phyloP scores from a whole-genome alignment of 64 coral and sea anemone genomes.

The Platygyra sinensis region DNA sequence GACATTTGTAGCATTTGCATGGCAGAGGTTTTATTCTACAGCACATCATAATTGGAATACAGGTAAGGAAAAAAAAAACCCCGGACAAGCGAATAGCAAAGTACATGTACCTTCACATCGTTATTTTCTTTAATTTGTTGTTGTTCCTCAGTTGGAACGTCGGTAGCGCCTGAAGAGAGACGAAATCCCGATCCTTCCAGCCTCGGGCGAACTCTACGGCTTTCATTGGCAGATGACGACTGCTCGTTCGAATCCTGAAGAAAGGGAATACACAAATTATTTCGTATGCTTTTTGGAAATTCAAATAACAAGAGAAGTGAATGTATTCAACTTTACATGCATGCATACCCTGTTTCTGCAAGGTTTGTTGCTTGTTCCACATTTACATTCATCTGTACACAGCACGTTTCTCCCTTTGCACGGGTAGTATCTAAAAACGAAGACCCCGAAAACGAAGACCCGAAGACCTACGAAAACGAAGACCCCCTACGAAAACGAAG shows the following conservation, averaged over 20 bases:
- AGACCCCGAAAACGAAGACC: too few relatives aligned
- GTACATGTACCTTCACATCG: conserved; percentile 8
- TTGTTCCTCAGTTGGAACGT: background rate
- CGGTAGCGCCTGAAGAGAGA: background rate
- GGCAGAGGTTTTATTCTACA: too few relatives aligned
- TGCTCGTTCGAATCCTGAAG: background rate
- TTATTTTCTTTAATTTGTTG: background rate
- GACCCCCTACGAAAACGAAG: too few relatives aligned
- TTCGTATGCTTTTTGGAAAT: background rate
- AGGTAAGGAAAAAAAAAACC: background rate
- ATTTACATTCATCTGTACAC: conserved; percentile 4
- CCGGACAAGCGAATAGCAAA: background rate
- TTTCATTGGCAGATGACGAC: background rate
- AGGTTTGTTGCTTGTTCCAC: conserved; percentile 27
- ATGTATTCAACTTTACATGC: background rate
- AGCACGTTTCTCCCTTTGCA: conserved; percentile 21
- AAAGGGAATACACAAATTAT: too few relatives aligned
- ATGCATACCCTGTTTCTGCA: conserved; percentile 37
- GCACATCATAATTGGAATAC: background rate
- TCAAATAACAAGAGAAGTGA: background rate
- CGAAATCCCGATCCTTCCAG: background rate
- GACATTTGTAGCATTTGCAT: too few relatives aligned
- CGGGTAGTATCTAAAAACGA: too few relatives aligned
- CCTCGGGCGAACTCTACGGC: background rate
- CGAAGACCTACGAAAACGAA: too few relatives aligned